Percentiles rank a stretch among this genome's conserved stretches.
Evolutionary conservation across 2,797 vertebrate species (phyloP).

Genomic region (Enteromius anoplus): DNA sequence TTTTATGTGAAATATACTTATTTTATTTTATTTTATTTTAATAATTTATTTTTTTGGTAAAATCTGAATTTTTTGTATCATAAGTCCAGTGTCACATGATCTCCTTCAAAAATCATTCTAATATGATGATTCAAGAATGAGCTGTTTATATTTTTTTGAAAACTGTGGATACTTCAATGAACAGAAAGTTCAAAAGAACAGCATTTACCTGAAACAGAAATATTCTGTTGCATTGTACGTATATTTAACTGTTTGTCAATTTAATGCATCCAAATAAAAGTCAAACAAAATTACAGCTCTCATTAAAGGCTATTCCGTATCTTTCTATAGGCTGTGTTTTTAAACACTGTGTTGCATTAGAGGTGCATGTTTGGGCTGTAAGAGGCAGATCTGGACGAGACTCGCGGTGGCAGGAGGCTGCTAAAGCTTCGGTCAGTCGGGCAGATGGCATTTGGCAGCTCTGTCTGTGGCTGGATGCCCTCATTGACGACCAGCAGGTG

Average conservation of each 20-base stretch:
- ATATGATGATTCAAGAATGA: background rate
- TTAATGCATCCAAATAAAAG: background rate
- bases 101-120: background rate
- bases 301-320: background rate
- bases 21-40: no score
- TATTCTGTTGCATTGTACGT: no score
- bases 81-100: background rate
- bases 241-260: background rate
- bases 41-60: background rate
- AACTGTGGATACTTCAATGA: background rate
- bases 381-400: conserved; percentile 7
- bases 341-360: background rate
- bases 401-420: conserved; percentile 6
- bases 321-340: background rate
- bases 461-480: conserved; percentile 28
- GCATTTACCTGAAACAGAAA: background rate
- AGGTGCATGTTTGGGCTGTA: conserved; percentile 5
- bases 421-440: conserved; percentile 32
- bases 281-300: background rate
- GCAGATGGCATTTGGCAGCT: conserved; percentile 39
- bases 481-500: conserved; percentile 34
- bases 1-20: background rate
- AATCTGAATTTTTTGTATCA: background rate
- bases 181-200: background rate
- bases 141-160: background rate